phyloP scores from a whole-genome alignment of 2,113 vertebrate species.

The Tricholaema leucomelas region DNA sequence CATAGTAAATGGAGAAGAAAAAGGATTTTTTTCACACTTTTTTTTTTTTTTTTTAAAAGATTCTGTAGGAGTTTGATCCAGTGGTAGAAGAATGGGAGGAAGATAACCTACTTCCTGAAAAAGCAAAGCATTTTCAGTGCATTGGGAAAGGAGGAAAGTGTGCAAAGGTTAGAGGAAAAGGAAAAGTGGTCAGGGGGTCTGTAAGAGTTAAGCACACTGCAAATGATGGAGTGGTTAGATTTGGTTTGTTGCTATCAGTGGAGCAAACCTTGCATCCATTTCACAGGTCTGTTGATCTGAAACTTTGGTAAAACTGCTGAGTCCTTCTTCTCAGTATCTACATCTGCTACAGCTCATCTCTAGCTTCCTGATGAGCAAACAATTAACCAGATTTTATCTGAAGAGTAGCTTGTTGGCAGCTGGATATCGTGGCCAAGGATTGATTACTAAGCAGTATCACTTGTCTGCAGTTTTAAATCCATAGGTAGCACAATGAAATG shows the following conservation, averaged over 20 bases:
- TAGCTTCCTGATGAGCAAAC: background rate
- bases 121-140: background rate
- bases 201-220: background rate
- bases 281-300: background rate
- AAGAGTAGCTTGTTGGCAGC: background rate
- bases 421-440: background rate
- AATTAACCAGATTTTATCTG: conserved; percentile 7
- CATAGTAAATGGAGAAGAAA: background rate
- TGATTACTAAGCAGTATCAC: conserved; percentile 5
- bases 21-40: background rate
- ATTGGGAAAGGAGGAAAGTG: background rate
- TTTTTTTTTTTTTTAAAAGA: background rate
- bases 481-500: background rate
- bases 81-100: background rate
- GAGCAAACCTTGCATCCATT: background rate
- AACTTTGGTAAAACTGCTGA: background rate
- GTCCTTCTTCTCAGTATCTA: background rate
- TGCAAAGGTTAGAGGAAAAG: background rate
- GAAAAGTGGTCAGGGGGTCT: accelerated
- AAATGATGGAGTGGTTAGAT: background rate
- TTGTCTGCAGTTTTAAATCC: background rate
- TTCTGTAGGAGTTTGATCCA: background rate
- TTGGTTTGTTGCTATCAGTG: background rate
- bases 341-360: conserved; percentile 9
- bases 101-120: background rate